Evolutionary conservation across 2,888 invertebrate genomes (phyloP).

Genomic region (Nycteola revayana): DNA sequence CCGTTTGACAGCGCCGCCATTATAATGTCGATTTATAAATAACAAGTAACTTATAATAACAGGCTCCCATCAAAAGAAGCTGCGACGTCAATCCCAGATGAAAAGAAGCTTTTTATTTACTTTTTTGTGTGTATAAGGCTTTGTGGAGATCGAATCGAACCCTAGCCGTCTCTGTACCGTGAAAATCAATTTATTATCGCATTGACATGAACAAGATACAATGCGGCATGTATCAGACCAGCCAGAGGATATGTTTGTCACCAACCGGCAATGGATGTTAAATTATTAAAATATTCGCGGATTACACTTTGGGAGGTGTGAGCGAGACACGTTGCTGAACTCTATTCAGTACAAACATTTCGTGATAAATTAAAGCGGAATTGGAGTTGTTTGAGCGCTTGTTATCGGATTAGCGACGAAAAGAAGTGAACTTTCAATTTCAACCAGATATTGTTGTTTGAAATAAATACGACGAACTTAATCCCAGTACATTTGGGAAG

Average conservation of each 20-base stretch:
- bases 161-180: slow-evolving; percentile 13
- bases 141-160: slow-evolving; percentile 27
- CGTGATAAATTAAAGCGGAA: slow-evolving; percentile 34
- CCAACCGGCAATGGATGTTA: slow-evolving; percentile 6
- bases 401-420: slow-evolving; percentile 17
- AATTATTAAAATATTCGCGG: neutral
- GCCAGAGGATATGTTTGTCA: too few relatives aligned
- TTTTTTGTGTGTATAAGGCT: slow-evolving; percentile 34
- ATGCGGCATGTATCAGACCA: too few relatives aligned
- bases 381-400: slow-evolving; percentile 25
- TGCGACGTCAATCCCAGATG: slow-evolving; percentile 48
- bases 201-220: too few relatives aligned
- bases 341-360: slow-evolving; percentile 32
- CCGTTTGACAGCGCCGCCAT: slow-evolving; percentile 19
- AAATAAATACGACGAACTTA: slow-evolving; percentile 12
- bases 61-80: slow-evolving; percentile 35
- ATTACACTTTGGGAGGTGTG: slow-evolving; percentile 2
- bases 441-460: slow-evolving; percentile 14
- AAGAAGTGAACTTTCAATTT: slow-evolving; percentile 20
- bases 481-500: slow-evolving; percentile 9
- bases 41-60: slow-evolving; percentile 43
- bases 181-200: too few relatives aligned
- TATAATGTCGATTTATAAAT: slow-evolving; percentile 27
- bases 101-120: slow-evolving; percentile 42
- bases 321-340: slow-evolving; percentile 23